Evolutionary conservation across 2,888 invertebrate genomes (phyloP).

Genomic region (Steromphala cineraria): DNA sequence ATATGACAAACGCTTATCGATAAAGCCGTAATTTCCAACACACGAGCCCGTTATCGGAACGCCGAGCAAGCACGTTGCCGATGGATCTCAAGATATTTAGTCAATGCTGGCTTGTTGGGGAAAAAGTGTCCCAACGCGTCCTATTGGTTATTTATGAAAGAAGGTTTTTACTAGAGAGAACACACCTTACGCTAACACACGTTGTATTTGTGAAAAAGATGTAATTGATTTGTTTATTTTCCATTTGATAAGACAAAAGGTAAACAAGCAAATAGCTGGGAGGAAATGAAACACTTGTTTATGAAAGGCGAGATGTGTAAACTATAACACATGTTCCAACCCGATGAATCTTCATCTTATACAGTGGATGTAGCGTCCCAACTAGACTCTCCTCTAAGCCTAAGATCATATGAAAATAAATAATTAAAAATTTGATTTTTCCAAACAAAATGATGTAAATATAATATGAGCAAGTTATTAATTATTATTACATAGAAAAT

Average conservation of each 20-base stretch:
- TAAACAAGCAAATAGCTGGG: not conserved
- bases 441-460: too few species aligned
- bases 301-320: not conserved
- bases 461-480: too few species aligned
- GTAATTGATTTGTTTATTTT: conserved; percentile 3
- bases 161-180: not conserved
- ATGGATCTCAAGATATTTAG: not conserved
- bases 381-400: too few species aligned
- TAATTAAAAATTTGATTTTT: too few species aligned
- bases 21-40: not conserved
- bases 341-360: too few species aligned
- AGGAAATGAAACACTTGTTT: not conserved
- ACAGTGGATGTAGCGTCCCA: too few species aligned
- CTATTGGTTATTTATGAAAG: not conserved
- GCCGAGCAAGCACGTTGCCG: not conserved
- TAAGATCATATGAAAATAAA: too few species aligned
- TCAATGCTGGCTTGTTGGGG: not conserved
- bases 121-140: not conserved
- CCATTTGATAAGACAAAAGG: not conserved
- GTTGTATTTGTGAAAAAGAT: not conserved
- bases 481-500: too few species aligned
- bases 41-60: not conserved
- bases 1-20: not conserved
- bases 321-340: not conserved
- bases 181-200: not conserved